Evolutionary conservation across 2,888 invertebrate genomes (phyloP), one percentile per base, ranked within the genome.

Genomic region (Atethmia centrago): DNA sequence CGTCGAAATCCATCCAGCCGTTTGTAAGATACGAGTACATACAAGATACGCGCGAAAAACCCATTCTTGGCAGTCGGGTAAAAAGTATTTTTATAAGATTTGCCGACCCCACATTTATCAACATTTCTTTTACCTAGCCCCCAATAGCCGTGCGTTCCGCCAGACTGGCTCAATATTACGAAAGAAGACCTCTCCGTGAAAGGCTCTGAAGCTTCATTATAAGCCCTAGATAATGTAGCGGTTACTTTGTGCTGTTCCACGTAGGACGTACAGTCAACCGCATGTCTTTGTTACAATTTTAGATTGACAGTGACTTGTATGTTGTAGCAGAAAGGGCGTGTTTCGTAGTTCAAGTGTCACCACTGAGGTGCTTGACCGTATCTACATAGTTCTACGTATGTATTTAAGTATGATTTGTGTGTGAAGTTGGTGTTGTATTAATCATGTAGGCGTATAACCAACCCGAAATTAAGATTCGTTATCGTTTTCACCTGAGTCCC

Each of bases 191-290:
- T 65, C 40, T 78, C 31, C 47, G 14, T 56, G 14, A 31, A 40
- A 53, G 49, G 79, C 75, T 73, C 25, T 28, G 12, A 56, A 62
- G 74, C 62, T 58, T 25, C 40, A 0, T 31, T 59, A 65, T 49
- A 80, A 74, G 47, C 31, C 59, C 36, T 64, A 49, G 62, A 74
- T 78, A 75, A 78, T 67, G 31, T 62, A 58, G 56, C 36, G 47
- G 58, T 53, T 64, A 59, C 80, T 67, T 80, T 74, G 51, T 51
- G n/a, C 40, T 79, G n/a, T 31, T 61, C 42, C 21, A 14, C 16
- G 61, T 25, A 61, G 31, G 36, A 61, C 14, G n/a, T 62, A 70
- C 40, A 75, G 31, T 63, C 25, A 45, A 14, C 47, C 25, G 36
- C 49, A 45, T 4, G 21, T 45, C 31, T 25, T 42, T 45, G 49